Base-by-base conservation (phyloP, 2,888 invertebrate genomes). In the Amphipyra tragopoginis region DNA sequence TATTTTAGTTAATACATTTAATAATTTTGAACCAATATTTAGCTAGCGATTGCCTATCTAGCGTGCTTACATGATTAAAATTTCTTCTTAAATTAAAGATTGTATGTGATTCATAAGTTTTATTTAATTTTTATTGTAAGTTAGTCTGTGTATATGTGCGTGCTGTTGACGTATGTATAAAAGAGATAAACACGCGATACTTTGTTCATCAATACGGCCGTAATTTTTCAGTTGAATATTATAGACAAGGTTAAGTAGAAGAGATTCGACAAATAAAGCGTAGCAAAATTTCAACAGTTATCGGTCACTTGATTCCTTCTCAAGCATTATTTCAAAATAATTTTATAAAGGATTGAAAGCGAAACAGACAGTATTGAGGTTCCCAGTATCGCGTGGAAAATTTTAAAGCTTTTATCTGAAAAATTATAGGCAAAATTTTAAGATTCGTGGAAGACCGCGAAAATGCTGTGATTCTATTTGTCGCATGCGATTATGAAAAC, bases 41-140 rank as follows among this genome's bases (percentile, higher is more conserved):
- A 59, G 57, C 59, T 72, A 75, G 67, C 64, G 67, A 38, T 50
- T 64, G 63, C 4, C 55, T 74, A 62, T 48, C 44, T 48, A 60
- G 57, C 59, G 42, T 53, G 43, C 15, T 56, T 42, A 59, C 11
- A 52, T 47, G 36, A 51, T 50, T 15, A 62, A 48, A 5, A 29
- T 11, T 48, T 66, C 36, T 33, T 15, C 14, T 59, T 38, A 59
- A 21, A 69, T 43, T 43, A 34, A 59, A 44, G 14, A 36, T 34
- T 36, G 15, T 39, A 29, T 59, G 42, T 52, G 50, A 48, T 61
- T 67, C 67, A 72, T 67, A 65, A 75, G 64, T 44, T 54, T 57
- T 8, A 13, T 57, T 66, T 58, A 3, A 33, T 52, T 59, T 29
- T 48, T 36, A 42, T 10, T 42, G n/a, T 58, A 45, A 29, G 11